Evolutionary conservation across 2,797 vertebrate genomes (phyloP).

Genomic region (Sebastes taczanowskii): DNA sequence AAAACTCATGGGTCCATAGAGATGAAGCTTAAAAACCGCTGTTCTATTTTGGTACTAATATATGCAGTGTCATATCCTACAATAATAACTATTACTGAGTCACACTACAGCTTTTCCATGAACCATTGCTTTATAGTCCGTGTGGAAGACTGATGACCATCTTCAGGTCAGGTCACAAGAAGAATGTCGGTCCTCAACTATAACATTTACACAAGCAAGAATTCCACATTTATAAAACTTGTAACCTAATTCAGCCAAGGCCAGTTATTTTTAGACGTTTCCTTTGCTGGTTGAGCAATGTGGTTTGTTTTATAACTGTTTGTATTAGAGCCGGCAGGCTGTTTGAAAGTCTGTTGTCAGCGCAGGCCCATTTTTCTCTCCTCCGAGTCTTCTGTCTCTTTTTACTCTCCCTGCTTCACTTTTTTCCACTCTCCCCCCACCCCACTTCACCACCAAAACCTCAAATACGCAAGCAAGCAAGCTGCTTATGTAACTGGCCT

Average conservation of each 20-base stretch:
- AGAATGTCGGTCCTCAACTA: background rate
- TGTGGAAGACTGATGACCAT: background rate
- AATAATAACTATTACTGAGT: slow-evolving; percentile 38
- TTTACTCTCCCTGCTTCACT: slow-evolving; percentile 16
- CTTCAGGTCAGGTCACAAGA: background rate
- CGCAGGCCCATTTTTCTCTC: slow-evolving; percentile 18
- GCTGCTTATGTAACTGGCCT: slow-evolving; percentile 62
- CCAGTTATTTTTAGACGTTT: slow-evolving; percentile 59
- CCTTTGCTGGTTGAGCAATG: slow-evolving; percentile 31
- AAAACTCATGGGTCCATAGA: slow-evolving; percentile 24
- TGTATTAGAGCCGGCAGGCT: slow-evolving; percentile 42
- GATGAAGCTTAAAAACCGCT: slow-evolving; percentile 26
- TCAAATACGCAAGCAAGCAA: slow-evolving; percentile 54
- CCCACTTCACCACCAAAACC: slow-evolving; percentile 48
- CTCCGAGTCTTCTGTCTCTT: slow-evolving; percentile 21
- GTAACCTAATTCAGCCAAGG: slow-evolving; percentile 27
- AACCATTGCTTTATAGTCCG: background rate
- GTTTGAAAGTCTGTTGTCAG: slow-evolving; percentile 55
- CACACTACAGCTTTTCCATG: slow-evolving; percentile 10
- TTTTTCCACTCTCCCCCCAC: background rate
- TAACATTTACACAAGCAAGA: slow-evolving; percentile 18
- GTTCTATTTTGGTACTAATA: slow-evolving; percentile 29
- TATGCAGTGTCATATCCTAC: slow-evolving; percentile 38
- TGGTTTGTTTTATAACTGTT: slow-evolving; percentile 53
- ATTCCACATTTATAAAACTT: background rate